Conservation (phyloP, 2,797 vertebrate genomes). For the Echiichthys vipera region DNA sequence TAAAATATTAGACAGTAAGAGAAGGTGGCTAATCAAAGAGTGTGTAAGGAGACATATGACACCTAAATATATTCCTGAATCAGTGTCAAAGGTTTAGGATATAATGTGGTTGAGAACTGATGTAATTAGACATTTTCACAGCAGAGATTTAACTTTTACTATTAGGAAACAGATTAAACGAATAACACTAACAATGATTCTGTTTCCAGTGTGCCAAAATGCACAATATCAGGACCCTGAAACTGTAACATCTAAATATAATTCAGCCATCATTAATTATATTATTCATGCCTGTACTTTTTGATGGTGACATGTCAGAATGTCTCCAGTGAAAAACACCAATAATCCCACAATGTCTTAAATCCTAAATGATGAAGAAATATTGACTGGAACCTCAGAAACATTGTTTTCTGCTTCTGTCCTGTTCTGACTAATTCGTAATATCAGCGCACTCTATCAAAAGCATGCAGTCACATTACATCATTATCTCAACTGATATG, state of each 20-base stretch:
- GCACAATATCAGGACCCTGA: not conserved
- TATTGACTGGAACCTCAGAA: not conserved
- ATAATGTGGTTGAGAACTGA: not conserved
- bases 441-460: slow-evolving; percentile 4
- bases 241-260: not conserved
- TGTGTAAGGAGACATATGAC: not conserved
- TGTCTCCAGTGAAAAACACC: not conserved
- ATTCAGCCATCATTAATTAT: not conserved
- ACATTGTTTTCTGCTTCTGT: not conserved
- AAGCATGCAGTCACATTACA: slow-evolving; percentile 11
- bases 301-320: not conserved
- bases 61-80: not conserved
- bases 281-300: not conserved
- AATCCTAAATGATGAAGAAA: not conserved
- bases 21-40: not conserved
- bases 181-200: not conserved
- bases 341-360: not conserved
- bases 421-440: not conserved
- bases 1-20: not conserved
- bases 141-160: not conserved
- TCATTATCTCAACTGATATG: slow-evolving; percentile 3
- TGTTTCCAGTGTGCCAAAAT: not conserved
- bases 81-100: not conserved
- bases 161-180: not conserved
- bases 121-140: not conserved